Evolutionary conservation across 1,140 invertebrate genomes (phyloP).

Genomic region (Oreohelix idahoensis): DNA sequence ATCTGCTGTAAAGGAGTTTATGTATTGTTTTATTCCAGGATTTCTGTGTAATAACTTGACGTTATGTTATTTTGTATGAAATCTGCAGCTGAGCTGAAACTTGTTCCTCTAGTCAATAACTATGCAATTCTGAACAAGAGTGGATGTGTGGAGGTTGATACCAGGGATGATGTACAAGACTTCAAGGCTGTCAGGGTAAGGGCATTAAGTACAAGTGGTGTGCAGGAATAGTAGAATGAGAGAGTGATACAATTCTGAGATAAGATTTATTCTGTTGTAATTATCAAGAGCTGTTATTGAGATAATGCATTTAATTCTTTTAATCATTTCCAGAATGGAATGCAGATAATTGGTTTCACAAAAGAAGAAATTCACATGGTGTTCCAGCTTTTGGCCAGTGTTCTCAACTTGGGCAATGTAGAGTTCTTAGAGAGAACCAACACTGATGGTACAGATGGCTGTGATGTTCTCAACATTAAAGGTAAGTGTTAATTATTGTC

Average conservation of each 20-base stretch:
- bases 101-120: conserved; percentile 84
- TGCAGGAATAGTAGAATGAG: too few species aligned
- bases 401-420: conserved; percentile 90
- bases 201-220: not conserved
- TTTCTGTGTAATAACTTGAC: too few species aligned
- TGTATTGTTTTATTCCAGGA: too few species aligned
- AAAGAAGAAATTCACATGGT: conserved; percentile 81
- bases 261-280: too few species aligned
- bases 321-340: conserved; percentile 77
- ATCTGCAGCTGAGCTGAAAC: conserved; percentile 81
- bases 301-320: too few species aligned
- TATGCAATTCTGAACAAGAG: conserved; percentile 81
- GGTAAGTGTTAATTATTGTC: conserved; percentile 32
- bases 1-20: too few species aligned
- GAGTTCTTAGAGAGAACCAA: conserved; percentile 87
- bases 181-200: conserved; percentile 77
- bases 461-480: conserved; percentile 70
- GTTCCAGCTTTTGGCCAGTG: conserved; percentile 85
- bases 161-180: conserved; percentile 81
- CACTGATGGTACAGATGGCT: conserved; percentile 90
- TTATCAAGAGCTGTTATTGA: too few species aligned
- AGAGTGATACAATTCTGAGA: too few species aligned
- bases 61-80: too few species aligned
- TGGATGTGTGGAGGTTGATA: conserved; percentile 75
- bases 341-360: conserved; percentile 83